These are phyloP conservation scores for cattle (Bos taurus) DNA, from an alignment of 2,113 vertebrate species.

Conservation along the genomic window ARS-UCD2.0 NC_037331.1:22257001-22257500, in stretches of 20 bases:
- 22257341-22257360: slow-evolving; percentile 11
- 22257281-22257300: neutral
- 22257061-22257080: neutral
- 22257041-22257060: neutral
- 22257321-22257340: neutral
- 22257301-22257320: neutral
- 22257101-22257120: neutral
- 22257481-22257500: slow-evolving; percentile 12
- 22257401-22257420: neutral
- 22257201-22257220: neutral
- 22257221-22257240: neutral
- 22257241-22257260: neutral
- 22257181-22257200: neutral
- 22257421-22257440: neutral
- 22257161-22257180: neutral
- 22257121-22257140: neutral
- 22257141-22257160: neutral
- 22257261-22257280: neutral
- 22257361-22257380: neutral
- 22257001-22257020: neutral
- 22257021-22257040: neutral
- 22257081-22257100: neutral
- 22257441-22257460: neutral
- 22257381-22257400: neutral
- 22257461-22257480: slow-evolving; percentile 11